Evolutionary conservation across 2,797 vertebrate species (phyloP), one percentile per base, ranked within the genome.

Genomic region (Microctenopoma lineatum): DNA sequence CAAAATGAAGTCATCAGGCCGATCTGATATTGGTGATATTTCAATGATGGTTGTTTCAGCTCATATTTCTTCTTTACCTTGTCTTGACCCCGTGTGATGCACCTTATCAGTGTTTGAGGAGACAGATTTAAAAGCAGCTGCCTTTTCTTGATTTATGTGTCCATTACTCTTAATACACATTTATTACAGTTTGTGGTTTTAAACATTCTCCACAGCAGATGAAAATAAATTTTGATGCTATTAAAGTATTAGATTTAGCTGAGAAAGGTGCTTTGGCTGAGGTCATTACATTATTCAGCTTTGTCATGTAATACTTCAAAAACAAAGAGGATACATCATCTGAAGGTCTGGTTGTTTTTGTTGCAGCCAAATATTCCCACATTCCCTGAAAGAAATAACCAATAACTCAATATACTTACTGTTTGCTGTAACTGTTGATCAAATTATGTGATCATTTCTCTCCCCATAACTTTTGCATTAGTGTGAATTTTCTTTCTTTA

Each of bases 1-100:
- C 63, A 50, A 78, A 59, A 85, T 53, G 52, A 75, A 87, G 59
- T 45, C 68, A 53, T 66, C 66, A 60, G 78, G 72, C 70, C 82
- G 73, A 87, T 86, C 78, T 84, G 81, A 81, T 80, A 84, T 25
- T 29, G 61, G 60, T 58, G 16, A 85, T 81, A 75, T 82, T 84
- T 81, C 64, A 80, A 7, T 27, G 50, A 47, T 14, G 83, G 36
- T 70, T 67, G 64, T 27, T 50, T 78, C 71, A 64, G 80, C 83
- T 83, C 57, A 73, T 81, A 77, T 80, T 81, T 84, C 72, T 76
- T 77, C 53, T 70, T 84, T 75, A 77, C 81, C 83, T 84, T 50
- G 47, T 59, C 60, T 34, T 80, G 80, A 89, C 87, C 75, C 71
- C n/a, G 8, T 44, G 56, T 26, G 51, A 21, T 1, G 6, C 21